Percentiles rank a stretch among this genome's conserved stretches.
phyloP scores from a whole-genome alignment of 2,888 invertebrate species.

The Panopea generosa region DNA sequence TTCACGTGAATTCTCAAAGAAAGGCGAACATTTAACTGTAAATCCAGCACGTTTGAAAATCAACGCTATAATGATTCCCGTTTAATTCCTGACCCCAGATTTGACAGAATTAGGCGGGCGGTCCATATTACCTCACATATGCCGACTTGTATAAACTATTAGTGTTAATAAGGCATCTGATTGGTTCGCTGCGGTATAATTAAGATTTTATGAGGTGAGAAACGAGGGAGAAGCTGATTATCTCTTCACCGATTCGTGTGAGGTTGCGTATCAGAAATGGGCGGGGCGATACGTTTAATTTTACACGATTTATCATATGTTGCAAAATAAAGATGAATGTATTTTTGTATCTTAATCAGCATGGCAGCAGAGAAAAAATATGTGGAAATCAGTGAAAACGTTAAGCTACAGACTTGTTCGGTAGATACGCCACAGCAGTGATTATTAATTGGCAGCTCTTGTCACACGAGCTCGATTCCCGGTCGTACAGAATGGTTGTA shows the following conservation, averaged over 20 bases:
- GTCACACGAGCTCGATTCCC: no score
- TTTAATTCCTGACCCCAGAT: neutral
- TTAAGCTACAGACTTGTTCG: no score
- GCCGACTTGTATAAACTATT: constrained; percentile 48
- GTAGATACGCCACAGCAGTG: no score
- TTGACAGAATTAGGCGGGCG: constrained; percentile 9
- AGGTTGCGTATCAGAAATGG: constrained; percentile 4
- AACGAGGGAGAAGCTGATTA: constrained; percentile 4
- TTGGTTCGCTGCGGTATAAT: constrained; percentile 50
- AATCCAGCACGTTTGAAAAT: neutral
- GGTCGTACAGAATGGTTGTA: no score
- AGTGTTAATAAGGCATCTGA: constrained; percentile 50
- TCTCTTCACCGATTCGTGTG: neutral
- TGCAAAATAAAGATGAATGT: no score
- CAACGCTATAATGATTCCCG: neutral
- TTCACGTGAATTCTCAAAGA: no score
- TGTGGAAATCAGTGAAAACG: no score
- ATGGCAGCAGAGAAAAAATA: no score
- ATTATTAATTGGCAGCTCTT: no score
- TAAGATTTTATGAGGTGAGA: constrained; percentile 59
- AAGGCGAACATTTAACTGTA: constrained; percentile 1
- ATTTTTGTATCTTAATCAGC: no score
- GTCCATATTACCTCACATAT: constrained; percentile 17
- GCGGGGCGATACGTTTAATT: constrained; percentile 14
- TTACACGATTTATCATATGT: no score